Conservation (phyloP, 1,140 invertebrate species). For the Helicoverpa zea region DNA sequence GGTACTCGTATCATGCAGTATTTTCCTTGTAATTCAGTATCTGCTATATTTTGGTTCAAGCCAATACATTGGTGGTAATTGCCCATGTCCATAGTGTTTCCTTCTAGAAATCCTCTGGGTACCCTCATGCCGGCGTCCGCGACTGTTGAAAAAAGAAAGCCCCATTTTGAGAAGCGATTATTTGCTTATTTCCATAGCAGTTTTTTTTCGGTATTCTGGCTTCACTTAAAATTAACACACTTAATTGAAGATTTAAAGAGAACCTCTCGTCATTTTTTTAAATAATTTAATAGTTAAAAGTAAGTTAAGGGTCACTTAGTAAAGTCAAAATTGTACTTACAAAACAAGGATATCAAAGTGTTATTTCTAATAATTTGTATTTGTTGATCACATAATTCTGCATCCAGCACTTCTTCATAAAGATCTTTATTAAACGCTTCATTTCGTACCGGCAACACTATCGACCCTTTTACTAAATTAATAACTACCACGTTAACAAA, state of each 20-base stretch:
- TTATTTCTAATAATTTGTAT: conserved; percentile 52
- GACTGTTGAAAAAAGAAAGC: conserved; percentile 43
- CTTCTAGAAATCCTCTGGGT: conserved; percentile 52
- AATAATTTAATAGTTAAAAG: not conserved
- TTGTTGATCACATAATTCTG: conserved; percentile 58
- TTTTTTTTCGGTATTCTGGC: not conserved
- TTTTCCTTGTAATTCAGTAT: conserved; percentile 65
- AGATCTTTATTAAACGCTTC: conserved; percentile 55
- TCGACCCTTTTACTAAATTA: conserved; percentile 5
- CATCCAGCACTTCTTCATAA: conserved; percentile 57
- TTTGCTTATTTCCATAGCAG: not conserved
- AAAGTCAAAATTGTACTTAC: conserved; percentile 56
- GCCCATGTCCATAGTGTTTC: conserved; percentile 56
- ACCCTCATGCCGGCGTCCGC: conserved; percentile 55
- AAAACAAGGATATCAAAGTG: conserved; percentile 43
- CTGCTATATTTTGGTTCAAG: conserved; percentile 52
- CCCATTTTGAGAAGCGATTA: not conserved
- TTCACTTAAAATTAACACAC: not conserved
- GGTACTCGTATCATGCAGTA: conserved; percentile 63
- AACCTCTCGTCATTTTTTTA: not conserved
- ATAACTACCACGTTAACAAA: conserved; percentile 20
- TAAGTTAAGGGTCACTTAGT: not conserved
- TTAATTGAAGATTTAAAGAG: no score
- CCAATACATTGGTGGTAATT: conserved; percentile 70
- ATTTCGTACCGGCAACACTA: not conserved